These are phyloP conservation scores for Spodoptera picta DNA, from an alignment of 2,888 invertebrate species.

Conservation along the genomic window DNA sequence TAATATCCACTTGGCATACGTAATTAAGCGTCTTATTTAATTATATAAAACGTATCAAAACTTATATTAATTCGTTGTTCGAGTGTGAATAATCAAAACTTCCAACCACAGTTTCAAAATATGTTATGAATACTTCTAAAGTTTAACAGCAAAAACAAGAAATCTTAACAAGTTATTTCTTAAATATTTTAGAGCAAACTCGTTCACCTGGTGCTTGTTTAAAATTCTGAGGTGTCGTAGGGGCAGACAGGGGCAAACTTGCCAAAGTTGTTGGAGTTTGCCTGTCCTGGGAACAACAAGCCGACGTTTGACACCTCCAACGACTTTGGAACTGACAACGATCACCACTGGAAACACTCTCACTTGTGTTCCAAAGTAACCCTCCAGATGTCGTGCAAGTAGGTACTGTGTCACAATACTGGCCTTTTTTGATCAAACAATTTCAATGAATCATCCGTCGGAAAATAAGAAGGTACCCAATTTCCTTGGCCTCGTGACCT, in stretches of 20 bases:
- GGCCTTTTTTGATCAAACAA: conserved; percentile 19
- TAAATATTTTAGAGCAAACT: conserved; percentile 78
- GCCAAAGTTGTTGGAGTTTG: conserved; percentile 68
- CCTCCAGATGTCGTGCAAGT: conserved; percentile 4
- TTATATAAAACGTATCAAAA: conserved; percentile 23
- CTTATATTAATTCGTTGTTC: conserved; percentile 37
- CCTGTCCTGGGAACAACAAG: conserved; percentile 68
- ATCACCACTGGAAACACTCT: conserved; percentile 69
- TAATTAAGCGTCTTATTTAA: conserved; percentile 15
- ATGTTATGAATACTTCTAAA: conserved; percentile 56
- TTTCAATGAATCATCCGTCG: conserved; percentile 24
- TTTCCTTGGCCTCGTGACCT: conserved; percentile 24
- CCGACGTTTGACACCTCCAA: conserved; percentile 72
- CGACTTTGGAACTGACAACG: conserved; percentile 70
- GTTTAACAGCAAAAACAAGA: conserved; percentile 64
- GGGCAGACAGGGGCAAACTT: conserved; percentile 71
- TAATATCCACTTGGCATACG: background rate
- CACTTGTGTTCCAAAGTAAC: conserved; percentile 46
- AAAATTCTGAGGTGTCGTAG: conserved; percentile 79
- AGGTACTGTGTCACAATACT: conserved; percentile 9
- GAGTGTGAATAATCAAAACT: conserved; percentile 44
- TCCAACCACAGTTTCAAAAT: conserved; percentile 43
- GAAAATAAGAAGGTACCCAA: conserved; percentile 19
- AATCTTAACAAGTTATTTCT: conserved; percentile 70
- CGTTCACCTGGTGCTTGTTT: conserved; percentile 80